Evolutionary conservation across 1,140 invertebrate genomes (phyloP).

Genomic region (Drosophila parabipectinata): DNA sequence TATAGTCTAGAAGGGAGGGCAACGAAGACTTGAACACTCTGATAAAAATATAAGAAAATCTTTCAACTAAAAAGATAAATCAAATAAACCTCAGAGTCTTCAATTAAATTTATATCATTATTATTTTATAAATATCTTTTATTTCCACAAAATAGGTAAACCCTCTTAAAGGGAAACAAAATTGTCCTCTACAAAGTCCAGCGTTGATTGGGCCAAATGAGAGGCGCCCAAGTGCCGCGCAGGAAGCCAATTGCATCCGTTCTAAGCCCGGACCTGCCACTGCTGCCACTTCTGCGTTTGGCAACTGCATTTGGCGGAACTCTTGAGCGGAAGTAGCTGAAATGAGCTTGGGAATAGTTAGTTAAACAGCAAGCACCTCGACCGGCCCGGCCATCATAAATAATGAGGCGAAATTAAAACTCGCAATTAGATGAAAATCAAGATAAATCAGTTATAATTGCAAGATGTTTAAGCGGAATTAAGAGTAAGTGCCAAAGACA

Average conservation of each 20-base stretch:
- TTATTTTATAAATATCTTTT: not conserved
- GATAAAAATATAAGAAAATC: not conserved
- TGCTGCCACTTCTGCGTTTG: constrained; percentile 49
- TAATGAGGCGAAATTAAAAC: constrained; percentile 75
- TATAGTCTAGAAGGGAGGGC: constrained; percentile 1
- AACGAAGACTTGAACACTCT: not conserved
- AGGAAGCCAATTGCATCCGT: constrained; percentile 74
- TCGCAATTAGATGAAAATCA: constrained; percentile 72
- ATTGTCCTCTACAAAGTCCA: constrained; percentile 30
- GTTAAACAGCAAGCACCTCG: constrained; percentile 28
- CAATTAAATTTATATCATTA: too few relatives aligned
- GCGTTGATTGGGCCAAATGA: constrained; percentile 74
- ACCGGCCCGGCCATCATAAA: constrained; percentile 53
- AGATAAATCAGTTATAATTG: constrained; percentile 72
- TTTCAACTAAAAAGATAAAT: too few relatives aligned
- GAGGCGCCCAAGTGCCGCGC: constrained; percentile 49
- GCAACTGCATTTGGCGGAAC: constrained; percentile 65
- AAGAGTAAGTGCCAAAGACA: constrained; percentile 49
- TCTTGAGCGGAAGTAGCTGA: constrained; percentile 66
- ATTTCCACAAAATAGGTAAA: not conserved
- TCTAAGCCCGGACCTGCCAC: constrained; percentile 37
- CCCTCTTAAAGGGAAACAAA: constrained; percentile 22
- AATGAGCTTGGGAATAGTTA: constrained; percentile 61
- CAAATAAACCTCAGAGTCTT: too few relatives aligned
- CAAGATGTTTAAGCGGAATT: constrained; percentile 51